phyloP scores from a whole-genome alignment of 1,140 invertebrate species.

The Drosophila repleta region DNA sequence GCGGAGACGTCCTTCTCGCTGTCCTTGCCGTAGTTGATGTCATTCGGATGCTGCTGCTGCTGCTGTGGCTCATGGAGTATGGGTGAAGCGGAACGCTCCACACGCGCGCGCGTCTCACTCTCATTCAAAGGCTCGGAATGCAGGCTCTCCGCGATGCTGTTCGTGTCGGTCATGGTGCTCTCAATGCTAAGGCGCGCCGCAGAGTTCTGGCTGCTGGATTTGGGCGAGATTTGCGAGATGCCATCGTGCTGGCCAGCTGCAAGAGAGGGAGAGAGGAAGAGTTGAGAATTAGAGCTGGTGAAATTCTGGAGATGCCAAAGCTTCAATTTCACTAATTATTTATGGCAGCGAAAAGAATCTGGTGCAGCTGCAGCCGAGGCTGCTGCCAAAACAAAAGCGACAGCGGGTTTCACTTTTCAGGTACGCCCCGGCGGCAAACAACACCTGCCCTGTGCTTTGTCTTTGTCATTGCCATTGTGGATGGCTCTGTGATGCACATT shows the following conservation, averaged over 20 bases:
- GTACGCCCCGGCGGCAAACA: constrained; percentile 1
- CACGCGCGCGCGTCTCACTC: constrained; percentile 68
- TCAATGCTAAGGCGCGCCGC: constrained; percentile 51
- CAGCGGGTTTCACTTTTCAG: constrained; percentile 67
- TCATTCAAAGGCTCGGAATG: constrained; percentile 33
- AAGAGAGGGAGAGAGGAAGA: constrained; percentile 17
- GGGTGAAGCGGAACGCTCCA: constrained; percentile 74
- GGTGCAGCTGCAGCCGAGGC: not conserved
- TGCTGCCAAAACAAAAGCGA: constrained; percentile 36
- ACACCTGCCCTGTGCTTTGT: constrained; percentile 49
- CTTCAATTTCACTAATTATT: constrained; percentile 42
- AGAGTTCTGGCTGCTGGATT: constrained; percentile 62
- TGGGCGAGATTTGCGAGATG: constrained; percentile 82
- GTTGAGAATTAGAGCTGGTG: not conserved
- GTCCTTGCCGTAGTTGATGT: constrained; percentile 57
- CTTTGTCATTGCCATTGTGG: constrained; percentile 56
- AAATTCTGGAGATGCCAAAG: constrained; percentile 34
- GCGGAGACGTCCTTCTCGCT: constrained; percentile 65
- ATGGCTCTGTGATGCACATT: constrained; percentile 48
- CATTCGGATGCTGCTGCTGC: constrained; percentile 57
- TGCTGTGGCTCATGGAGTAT: constrained; percentile 68
- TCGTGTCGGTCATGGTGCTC: constrained; percentile 64
- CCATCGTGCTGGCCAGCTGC: constrained; percentile 67
- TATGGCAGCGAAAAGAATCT: constrained; percentile 48
- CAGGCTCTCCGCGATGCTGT: constrained; percentile 25